Conservation (phyloP, 2,797 vertebrate species). For the Pachyuromys duprasi region DNA sequence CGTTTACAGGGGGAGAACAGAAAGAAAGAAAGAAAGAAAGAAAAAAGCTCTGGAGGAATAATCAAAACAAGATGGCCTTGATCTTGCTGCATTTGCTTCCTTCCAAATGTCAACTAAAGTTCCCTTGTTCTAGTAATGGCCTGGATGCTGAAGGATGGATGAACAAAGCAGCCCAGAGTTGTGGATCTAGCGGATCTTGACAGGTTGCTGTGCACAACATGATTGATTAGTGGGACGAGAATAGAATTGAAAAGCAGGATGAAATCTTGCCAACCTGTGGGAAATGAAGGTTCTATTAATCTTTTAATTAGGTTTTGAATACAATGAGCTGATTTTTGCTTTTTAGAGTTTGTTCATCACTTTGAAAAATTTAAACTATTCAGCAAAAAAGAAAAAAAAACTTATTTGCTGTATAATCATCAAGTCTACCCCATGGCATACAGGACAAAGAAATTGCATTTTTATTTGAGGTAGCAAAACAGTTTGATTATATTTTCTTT, state of each 20-base stretch:
- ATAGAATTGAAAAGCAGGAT: conserved; percentile 58
- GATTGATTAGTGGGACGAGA: conserved; percentile 65
- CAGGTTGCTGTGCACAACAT: conserved; percentile 43
- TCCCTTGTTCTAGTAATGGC: conserved; percentile 32
- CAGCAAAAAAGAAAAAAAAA: conserved; percentile 4
- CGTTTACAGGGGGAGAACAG: neutral
- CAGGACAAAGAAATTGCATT: neutral
- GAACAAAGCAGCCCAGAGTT: neutral
- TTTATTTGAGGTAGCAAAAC: neutral
- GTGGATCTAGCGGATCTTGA: conserved; percentile 55
- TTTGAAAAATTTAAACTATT: conserved; percentile 21
- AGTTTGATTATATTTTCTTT: neutral
- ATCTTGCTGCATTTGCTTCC: conserved; percentile 34
- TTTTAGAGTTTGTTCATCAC: conserved; percentile 51
- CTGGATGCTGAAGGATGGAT: neutral
- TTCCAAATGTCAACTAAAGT: conserved; percentile 46
- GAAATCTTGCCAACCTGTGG: conserved; percentile 39
- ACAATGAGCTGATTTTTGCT: conserved; percentile 43
- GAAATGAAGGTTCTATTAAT: conserved; percentile 43
- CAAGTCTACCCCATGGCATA: neutral
- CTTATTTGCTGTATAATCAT: neutral
- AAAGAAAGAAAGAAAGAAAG: neutral
- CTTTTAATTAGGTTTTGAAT: conserved; percentile 60
- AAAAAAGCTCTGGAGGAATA: conserved; percentile 30
- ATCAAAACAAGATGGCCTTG: conserved; percentile 58